These are phyloP conservation scores for Tonatia bakeri DNA, from an alignment of 2,113 vertebrate genomes.

Conservation along the genomic window DNA sequence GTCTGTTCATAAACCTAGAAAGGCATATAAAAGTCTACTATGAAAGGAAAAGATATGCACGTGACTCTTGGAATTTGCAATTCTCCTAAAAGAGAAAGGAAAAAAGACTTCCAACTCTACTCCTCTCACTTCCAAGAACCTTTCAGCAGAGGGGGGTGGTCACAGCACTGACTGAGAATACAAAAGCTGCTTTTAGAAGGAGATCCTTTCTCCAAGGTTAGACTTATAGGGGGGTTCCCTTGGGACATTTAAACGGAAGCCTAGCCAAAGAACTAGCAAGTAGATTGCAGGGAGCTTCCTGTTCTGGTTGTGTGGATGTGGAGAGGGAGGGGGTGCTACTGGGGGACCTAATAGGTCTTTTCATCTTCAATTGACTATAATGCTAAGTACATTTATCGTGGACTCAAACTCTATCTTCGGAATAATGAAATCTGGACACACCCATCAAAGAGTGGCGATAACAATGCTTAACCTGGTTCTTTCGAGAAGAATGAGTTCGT, in stretches of 20 bases:
- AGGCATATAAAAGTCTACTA: slow-evolving; percentile 60
- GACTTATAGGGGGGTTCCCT: background rate
- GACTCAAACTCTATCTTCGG: background rate
- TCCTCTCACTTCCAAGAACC: slow-evolving; percentile 26
- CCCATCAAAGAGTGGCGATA: slow-evolving; percentile 15
- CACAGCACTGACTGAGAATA: background rate
- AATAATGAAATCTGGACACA: slow-evolving; percentile 7
- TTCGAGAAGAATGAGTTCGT: slow-evolving; percentile 30
- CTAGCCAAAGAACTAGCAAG: background rate
- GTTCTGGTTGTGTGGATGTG: background rate
- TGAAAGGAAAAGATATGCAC: slow-evolving; percentile 52
- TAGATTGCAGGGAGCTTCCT: slow-evolving; percentile 3
- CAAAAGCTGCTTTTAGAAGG: slow-evolving; percentile 41
- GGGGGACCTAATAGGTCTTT: background rate
- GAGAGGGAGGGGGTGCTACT: background rate
- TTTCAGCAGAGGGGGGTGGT: background rate
- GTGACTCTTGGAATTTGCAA: slow-evolving; percentile 42
- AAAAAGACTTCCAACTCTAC: background rate
- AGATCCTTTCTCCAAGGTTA: slow-evolving; percentile 13
- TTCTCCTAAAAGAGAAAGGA: slow-evolving; percentile 24
- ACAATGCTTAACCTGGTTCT: slow-evolving; percentile 12
- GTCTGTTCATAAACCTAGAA: slow-evolving; percentile 64
- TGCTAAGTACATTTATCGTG: slow-evolving; percentile 4
- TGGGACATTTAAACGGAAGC: background rate
- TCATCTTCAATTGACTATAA: slow-evolving; percentile 34